phyloP scores from a whole-genome alignment of 2,797 vertebrate species.

The Silurus lanzhouensis region DNA sequence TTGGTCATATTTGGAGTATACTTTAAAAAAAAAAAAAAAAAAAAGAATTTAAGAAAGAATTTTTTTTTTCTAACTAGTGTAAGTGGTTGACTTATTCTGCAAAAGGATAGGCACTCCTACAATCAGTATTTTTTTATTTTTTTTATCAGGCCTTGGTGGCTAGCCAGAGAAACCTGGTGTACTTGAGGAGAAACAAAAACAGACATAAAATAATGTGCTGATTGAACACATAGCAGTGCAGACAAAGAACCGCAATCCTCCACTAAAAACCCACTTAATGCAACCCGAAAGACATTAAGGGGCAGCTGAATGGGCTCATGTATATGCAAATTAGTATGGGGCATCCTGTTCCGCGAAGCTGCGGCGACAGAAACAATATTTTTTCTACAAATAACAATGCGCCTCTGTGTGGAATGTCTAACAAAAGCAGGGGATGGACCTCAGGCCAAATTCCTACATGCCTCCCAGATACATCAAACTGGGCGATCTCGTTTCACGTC shows the following conservation, averaged over 20 bases:
- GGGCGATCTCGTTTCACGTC: neutral
- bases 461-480: neutral
- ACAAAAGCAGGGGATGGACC: neutral
- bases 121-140: too few species aligned
- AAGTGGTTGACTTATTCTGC: neutral
- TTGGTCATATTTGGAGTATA: neutral
- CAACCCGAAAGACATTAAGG: neutral
- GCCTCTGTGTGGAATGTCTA: neutral
- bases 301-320: neutral
- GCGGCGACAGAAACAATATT: slow-evolving; percentile 2
- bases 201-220: neutral
- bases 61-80: neutral
- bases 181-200: neutral
- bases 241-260: neutral
- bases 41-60: neutral
- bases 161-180: neutral
- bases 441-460: neutral
- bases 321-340: neutral
- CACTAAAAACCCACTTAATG: neutral
- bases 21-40: neutral
- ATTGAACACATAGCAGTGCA: neutral
- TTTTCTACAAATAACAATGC: neutral
- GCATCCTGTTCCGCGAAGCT: neutral
- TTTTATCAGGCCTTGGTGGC: neutral
- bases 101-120: neutral